Conservation (phyloP, 2,797 vertebrate species). For the Pagetopsis macropterus region DNA sequence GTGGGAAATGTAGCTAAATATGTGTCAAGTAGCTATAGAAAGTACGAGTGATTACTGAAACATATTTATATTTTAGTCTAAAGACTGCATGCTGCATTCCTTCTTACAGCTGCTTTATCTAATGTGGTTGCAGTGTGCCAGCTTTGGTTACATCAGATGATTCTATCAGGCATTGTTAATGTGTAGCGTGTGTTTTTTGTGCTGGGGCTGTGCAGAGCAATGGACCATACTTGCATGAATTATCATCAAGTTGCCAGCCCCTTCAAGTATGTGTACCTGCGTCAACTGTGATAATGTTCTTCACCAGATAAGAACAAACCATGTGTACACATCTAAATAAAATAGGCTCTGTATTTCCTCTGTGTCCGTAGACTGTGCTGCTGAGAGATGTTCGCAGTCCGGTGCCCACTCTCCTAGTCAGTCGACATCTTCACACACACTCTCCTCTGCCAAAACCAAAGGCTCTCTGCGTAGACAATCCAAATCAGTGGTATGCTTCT, state of each 20-base stretch:
- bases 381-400: conserved; percentile 87
- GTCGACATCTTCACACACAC: conserved; percentile 75
- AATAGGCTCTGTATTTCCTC: conserved; percentile 19
- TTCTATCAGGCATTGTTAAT: conserved; percentile 30
- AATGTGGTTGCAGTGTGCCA: conserved; percentile 21
- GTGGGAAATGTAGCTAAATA: not conserved
- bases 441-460: conserved; percentile 80
- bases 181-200: conserved; percentile 9
- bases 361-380: conserved; percentile 83
- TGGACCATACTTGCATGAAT: conserved; percentile 30
- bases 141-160: conserved; percentile 43
- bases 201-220: conserved; percentile 43
- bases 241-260: conserved; percentile 43
- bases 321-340: conserved; percentile 6
- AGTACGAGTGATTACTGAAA: conserved; percentile 1
- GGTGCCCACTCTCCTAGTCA: conserved; percentile 81
- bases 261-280: conserved; percentile 32
- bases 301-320: conserved; percentile 7
- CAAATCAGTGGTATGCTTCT: conserved; percentile 86
- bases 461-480: conserved; percentile 87
- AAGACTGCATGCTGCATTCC: not conserved
- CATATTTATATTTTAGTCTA: not conserved
- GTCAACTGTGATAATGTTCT: conserved; percentile 10
- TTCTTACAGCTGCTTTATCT: conserved; percentile 16
- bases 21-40: not conserved